A percentile compares a stretch with the other conserved stretches of the same genome.
Evolutionary conservation across 2,888 invertebrate genomes (phyloP).

Genomic region (Malachius bipustulatus): DNA sequence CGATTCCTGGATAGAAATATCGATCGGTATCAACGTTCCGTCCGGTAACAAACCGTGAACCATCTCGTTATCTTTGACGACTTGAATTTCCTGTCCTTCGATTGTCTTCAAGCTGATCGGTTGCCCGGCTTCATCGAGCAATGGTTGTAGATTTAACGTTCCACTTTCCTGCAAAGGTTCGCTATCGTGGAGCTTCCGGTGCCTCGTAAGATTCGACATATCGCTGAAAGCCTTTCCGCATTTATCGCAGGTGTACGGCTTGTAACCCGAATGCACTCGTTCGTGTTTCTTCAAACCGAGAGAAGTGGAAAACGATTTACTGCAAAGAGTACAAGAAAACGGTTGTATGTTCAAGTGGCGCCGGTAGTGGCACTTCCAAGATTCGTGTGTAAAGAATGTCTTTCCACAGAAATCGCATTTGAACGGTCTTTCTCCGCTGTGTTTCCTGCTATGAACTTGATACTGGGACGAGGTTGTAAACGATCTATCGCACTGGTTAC

Average conservation of each 20-base stretch:
- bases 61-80: conserved; percentile 42
- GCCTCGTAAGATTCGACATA: conserved; percentile 61
- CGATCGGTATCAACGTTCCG: conserved; percentile 36
- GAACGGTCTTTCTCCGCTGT: conserved; percentile 48
- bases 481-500: conserved; percentile 50
- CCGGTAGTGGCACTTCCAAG: conserved; percentile 53
- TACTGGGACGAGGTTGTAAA: conserved; percentile 67
- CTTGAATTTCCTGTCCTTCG: conserved; percentile 54
- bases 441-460: conserved; percentile 52
- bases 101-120: conserved; percentile 55
- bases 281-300: conserved; percentile 54
- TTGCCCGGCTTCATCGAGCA: conserved; percentile 57
- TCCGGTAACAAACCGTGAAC: conserved; percentile 37
- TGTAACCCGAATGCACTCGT: conserved; percentile 53
- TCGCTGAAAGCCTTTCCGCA: conserved; percentile 66
- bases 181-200: conserved; percentile 38
- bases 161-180: conserved; percentile 5
- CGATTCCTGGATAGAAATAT: conserved; percentile 20
- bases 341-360: conserved; percentile 54
- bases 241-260: conserved; percentile 57
- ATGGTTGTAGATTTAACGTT: conserved; percentile 33
- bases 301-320: conserved; percentile 51
- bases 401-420: conserved; percentile 47
- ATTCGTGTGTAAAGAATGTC: conserved; percentile 47
- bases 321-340: conserved; percentile 44